Evolutionary conservation across 2,888 invertebrate species (phyloP), one percentile per base, ranked within the genome.

Genomic region (Troilus luridus): DNA sequence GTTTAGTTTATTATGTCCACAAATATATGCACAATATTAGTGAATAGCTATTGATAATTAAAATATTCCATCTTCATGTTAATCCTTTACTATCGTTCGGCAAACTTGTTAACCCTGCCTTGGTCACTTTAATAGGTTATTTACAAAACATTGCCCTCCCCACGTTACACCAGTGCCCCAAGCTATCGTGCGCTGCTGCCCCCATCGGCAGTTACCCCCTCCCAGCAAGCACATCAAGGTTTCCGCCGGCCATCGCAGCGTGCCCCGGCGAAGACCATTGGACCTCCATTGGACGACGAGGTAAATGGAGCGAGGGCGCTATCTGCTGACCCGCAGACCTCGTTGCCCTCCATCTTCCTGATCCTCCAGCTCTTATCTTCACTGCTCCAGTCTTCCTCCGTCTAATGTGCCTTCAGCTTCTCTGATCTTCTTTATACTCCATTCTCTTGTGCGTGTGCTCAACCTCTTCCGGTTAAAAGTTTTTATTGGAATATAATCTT

Each of bases 271-370:
- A n/a, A 2, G 6, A 64, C 77, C 11, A 27, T 41, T 12, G 77
- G 41, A 41, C 41, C 77, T 17, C 5, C 7, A 9, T 1, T 1
- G 17, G 14, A 41, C 41, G 12, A 21, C 81, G 41, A 56, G 85
- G 56, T 85, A 56, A 85, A 85, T 85, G 85, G 85, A n/a, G 85
- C 56, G 85, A 58, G 56, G n/a, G 54, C 12, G 12, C 85, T 85
- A 85, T 85, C 85, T 56, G 10, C 85, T 56, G 56, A n/a, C 85
- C 85, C 56, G 11, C 85, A 85, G 85, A 2, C 58, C 21, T 41
- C 56, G 0, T 58, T 54, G 81, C 54, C 56, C 81, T n/a, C 41
- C 56, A 41, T 85, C 81, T n/a, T n/a, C 7, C 21, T 54, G 41
- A 56, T 77, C 77, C 56, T 10, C 41, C 41, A 41, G 1, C 56